phyloP scores from a whole-genome alignment of 1,140 invertebrate species.

The Ostrea edulis region DNA sequence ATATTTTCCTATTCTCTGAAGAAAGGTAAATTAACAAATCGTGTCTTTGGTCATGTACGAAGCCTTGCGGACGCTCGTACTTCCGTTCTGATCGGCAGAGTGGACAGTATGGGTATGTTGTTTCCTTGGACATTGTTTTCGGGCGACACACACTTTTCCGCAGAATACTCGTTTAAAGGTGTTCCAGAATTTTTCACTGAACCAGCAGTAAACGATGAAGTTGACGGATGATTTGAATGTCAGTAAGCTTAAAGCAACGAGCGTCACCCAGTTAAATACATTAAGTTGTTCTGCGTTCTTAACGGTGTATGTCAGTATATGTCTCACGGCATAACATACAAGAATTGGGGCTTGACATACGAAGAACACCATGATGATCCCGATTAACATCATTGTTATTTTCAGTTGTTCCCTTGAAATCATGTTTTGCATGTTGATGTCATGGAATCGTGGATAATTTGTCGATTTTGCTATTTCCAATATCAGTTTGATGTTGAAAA shows the following conservation, averaged over 20 bases:
- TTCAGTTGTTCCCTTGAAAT: conserved; percentile 84
- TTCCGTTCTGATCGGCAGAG: conserved; percentile 59
- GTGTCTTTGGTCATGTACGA: conserved; percentile 70
- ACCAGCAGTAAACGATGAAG: conserved; percentile 87
- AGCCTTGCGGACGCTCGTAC: conserved; percentile 61
- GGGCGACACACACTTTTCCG: conserved; percentile 57
- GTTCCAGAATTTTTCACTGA: conserved; percentile 87
- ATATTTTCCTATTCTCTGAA: not conserved
- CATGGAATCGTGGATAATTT: conserved; percentile 74
- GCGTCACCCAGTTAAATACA: not conserved
- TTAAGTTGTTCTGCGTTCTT: not conserved
- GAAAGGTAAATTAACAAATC: conserved; percentile 56
- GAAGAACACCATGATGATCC: conserved; percentile 87
- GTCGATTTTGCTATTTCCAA: conserved; percentile 82
- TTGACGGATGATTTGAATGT: conserved; percentile 85
- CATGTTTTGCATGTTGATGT: conserved; percentile 70
- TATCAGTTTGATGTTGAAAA: conserved; percentile 88
- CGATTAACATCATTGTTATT: conserved; percentile 88
- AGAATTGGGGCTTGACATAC: conserved; percentile 83
- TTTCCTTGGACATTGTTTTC: conserved; percentile 47
- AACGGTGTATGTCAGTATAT: conserved; percentile 74
- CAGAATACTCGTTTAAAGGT: conserved; percentile 87
- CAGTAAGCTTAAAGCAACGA: conserved; percentile 83
- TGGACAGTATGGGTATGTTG: conserved; percentile 55
- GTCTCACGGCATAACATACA: conserved; percentile 74